Evolutionary conservation across 2,888 invertebrate species (phyloP).

Genomic region (Iselma pallidipennis): DNA sequence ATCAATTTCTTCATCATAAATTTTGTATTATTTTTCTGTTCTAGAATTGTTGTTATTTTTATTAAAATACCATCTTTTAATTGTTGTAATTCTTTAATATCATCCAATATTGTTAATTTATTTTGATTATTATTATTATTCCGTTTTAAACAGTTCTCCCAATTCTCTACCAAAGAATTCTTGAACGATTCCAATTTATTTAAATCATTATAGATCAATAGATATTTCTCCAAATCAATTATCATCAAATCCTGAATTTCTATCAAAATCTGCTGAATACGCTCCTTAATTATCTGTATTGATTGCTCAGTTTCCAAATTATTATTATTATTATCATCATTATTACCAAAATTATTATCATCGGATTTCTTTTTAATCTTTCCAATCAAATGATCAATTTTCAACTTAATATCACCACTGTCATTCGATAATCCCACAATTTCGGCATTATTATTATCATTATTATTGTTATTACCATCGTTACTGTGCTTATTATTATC

Average conservation of each 20-base stretch:
- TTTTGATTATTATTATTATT: slow-evolving; percentile 40
- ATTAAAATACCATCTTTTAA: slow-evolving; percentile 38
- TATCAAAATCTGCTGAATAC: slow-evolving; percentile 41
- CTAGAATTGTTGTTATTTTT: slow-evolving; percentile 34
- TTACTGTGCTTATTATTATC: not conserved
- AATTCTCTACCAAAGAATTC: slow-evolving; percentile 42
- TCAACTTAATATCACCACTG: slow-evolving; percentile 33
- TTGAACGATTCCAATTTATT: slow-evolving; percentile 46
- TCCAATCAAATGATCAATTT: slow-evolving; percentile 42
- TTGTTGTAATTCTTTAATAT: slow-evolving; percentile 45
- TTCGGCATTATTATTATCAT: not conserved
- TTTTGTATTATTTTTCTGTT: slow-evolving; percentile 32
- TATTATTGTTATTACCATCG: not conserved
- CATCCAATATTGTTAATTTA: slow-evolving; percentile 45
- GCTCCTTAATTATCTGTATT: slow-evolving; percentile 43
- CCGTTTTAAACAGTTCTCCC: slow-evolving; percentile 45
- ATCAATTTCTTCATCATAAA: slow-evolving; percentile 45
- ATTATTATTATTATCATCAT: slow-evolving; percentile 21
- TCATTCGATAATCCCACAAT: too few species aligned
- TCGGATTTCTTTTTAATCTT: slow-evolving; percentile 31
- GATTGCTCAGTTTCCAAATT: slow-evolving; percentile 33
- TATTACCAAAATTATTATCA: not conserved
- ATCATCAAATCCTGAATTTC: slow-evolving; percentile 46
- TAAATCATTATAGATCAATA: slow-evolving; percentile 42
- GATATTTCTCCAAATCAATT: slow-evolving; percentile 43